Evolutionary conservation across 2,797 vertebrate species (phyloP), one percentile per base, ranked within the genome.

Genomic region (Rhinatrema bivittatum): DNA sequence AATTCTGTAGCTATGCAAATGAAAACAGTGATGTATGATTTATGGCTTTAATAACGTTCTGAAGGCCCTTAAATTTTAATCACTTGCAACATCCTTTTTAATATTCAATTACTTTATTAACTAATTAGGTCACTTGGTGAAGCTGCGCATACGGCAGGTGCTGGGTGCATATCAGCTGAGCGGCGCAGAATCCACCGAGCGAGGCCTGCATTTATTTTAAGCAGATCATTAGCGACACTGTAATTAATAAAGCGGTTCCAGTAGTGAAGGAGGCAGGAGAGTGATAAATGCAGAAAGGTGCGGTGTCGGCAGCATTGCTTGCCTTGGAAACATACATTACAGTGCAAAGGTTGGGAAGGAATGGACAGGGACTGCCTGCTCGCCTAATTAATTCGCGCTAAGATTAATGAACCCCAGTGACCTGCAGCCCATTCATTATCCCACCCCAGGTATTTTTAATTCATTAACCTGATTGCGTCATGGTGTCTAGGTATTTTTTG

Each of bases 101-200:
- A 85, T 87, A 87, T 85, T 87, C 81, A 85, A 86, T 87, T 84
- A 85, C 81, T 82, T 87, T 84, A 86, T 83, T 85, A 86, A 85
- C 81, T 86, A 86, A 86, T 86, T 85, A 85, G 84, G 82, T 86
- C 84, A 86, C 76, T 84, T 81, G 81, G 81, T 78, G 82, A 85
- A 83, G 83, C 82, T 81, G 78, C 79, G 82, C 76, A 82, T 82
- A 78, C 78, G 75, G 76, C 74, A 76, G 60, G 68, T 66, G 74
- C 81, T 84, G 81, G 83, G 82, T 85, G 81, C 84, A 73, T 76
- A 78, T 74, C 75, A 74, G 79, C 77, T 70, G 74, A 82, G 70
- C 70, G 65, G 72, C 79, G 78, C 73, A 72, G 78, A 82, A 81
- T 79, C 80, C 72, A n/a, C n/a, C n/a, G n/a, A n/a, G n/a, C n/a